A percentile compares a stretch with the other conserved stretches of the same genome.
phyloP scores from a whole-genome alignment of 2,113 vertebrate genomes.

The Carlito syrichta region DNA sequence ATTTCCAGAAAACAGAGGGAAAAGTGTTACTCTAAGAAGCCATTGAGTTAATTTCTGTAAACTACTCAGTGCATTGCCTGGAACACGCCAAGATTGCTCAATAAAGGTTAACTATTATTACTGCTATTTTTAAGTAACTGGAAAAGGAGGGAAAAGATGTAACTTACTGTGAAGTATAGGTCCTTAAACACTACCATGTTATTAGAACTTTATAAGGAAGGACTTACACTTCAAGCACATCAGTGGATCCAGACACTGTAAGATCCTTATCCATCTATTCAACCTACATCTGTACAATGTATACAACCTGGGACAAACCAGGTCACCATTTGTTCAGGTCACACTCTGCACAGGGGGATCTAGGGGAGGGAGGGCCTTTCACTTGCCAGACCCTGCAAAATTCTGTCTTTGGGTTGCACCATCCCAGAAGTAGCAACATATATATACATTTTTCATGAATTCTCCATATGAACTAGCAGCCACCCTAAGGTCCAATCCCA shows the following conservation, averaged over 20 bases:
- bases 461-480: background rate
- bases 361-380: background rate
- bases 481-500: background rate
- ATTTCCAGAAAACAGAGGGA: background rate
- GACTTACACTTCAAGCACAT: background rate
- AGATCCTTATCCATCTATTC: background rate
- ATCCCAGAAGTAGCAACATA: background rate
- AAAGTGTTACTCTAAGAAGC: background rate
- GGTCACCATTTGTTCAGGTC: no score
- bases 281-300: background rate
- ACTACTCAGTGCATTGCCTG: background rate
- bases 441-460: background rate
- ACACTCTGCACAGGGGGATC: no score
- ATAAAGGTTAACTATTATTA: background rate
- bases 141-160: background rate
- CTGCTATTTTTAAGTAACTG: background rate
- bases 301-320: background rate
- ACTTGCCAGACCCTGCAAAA: background rate
- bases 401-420: background rate
- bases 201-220: no score
- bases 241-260: background rate
- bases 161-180: rapidly evolving
- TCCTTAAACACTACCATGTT: background rate
- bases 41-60: background rate
- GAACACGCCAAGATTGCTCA: background rate